Evolutionary conservation across 2,113 vertebrate genomes (phyloP), one percentile per base, ranked within the genome.

Genomic region (Pteruthius melanotis): DNA sequence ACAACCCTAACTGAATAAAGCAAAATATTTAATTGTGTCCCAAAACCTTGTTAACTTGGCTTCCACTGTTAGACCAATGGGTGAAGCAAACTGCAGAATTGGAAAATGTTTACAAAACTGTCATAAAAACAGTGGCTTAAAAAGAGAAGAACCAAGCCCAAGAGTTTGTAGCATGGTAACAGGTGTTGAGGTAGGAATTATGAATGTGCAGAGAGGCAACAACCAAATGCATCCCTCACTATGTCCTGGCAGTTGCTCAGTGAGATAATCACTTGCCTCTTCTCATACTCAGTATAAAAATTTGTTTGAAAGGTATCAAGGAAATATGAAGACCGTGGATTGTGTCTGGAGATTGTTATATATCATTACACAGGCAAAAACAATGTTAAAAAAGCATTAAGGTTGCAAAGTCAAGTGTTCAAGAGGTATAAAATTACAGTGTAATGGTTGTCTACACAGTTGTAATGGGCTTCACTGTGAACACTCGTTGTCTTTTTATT

Each of bases 331-430:
- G 76, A 90, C 64, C 84, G 71, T 76, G 94, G 90, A 83, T 94
- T 83, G 72, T 96, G 56, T 54, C 71, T 93, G 54, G 85, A 95
- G 82, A 90, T 83, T 86, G 72, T 94, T 88, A 60, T 76, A 70
- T 92, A 88, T 91, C 82, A 83, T 89, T 91, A 80, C 82, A 86
- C 64, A 77, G 71, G 59, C 70, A 86, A 92, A 94, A 93, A 94
- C 87, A 93, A 96, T 81, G 85, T 86, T 96, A 93, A 88, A 94
- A 96, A 93, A 86, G 27, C 92, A 96, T 93, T 96, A 77, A 88
- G 90, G 71, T 90, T 96, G 92, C 68, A 81, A 91, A 94, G 79
- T 93, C 82, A 93, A 96, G 85, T 85, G 68, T 74, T 92, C 60
- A 74, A 77, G 91, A 93, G 75, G 78, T 95, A 86, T 90, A 90